A percentile compares a stretch with the other conserved stretches of the same genome.
Evolutionary conservation across 2,888 invertebrate species (phyloP).

Genomic region (Hypolimnas misippus): DNA sequence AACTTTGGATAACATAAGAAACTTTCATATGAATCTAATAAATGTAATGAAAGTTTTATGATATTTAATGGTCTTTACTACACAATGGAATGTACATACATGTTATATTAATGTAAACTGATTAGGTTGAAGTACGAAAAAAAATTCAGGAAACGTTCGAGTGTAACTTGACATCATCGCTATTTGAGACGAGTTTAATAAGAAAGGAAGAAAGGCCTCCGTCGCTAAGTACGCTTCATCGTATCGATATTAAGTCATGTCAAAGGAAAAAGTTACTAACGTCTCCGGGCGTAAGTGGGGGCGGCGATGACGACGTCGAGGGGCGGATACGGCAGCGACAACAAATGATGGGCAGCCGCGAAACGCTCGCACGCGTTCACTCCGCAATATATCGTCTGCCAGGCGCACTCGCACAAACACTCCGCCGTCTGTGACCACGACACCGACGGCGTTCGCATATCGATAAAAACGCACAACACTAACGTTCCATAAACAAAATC

Average conservation of each 20-base stretch:
- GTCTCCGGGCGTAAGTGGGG: conserved; percentile 59
- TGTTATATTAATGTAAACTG: background rate
- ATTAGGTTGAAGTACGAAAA: conserved; percentile 7
- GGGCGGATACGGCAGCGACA: conserved; percentile 67
- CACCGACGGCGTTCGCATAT: conserved; percentile 58
- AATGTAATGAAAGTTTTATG: too few relatives aligned
- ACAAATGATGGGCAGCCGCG: conserved; percentile 58
- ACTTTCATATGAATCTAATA: too few relatives aligned
- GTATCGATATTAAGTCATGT: background rate
- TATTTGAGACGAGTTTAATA: background rate
- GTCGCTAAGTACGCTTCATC: background rate
- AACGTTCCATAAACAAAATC: conserved; percentile 15
- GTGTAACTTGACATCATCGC: conserved; percentile 2
- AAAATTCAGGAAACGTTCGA: background rate
- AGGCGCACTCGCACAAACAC: conserved; percentile 64
- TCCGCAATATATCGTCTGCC: conserved; percentile 66
- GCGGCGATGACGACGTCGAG: conserved; percentile 70
- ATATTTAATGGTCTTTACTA: background rate
- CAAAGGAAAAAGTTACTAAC: conserved; percentile 59
- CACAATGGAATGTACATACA: background rate
- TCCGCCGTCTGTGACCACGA: conserved; percentile 63
- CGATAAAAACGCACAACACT: conserved; percentile 40
- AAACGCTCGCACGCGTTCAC: conserved; percentile 61
- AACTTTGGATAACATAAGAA: too few relatives aligned
- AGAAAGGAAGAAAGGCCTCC: background rate